phyloP scores from a whole-genome alignment of 2,113 vertebrate species.

The Grus americana region DNA sequence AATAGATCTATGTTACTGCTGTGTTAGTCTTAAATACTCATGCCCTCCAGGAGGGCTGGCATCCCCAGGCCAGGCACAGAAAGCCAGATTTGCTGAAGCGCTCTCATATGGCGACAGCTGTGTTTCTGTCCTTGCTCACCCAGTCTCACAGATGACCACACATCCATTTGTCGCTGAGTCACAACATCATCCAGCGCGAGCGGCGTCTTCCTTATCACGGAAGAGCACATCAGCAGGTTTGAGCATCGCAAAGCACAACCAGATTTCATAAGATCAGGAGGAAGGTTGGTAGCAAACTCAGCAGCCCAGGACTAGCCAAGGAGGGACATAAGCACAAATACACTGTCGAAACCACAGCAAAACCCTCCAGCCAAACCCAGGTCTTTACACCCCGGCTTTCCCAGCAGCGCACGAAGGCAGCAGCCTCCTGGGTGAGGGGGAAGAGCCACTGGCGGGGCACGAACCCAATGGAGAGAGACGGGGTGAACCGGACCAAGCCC shows the following conservation, averaged over 20 bases:
- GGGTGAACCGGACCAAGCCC: fast-evolving
- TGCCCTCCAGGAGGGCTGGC: background rate
- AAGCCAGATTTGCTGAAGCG: background rate
- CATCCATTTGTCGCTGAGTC: background rate
- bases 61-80: background rate
- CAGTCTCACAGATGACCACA: fast-evolving
- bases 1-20: background rate
- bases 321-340: background rate
- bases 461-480: background rate
- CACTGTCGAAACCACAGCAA: background rate
- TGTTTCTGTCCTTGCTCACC: background rate
- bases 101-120: background rate
- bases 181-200: background rate
- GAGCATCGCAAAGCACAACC: background rate
- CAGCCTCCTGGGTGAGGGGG: background rate
- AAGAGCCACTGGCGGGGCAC: background rate
- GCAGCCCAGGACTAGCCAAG: background rate
- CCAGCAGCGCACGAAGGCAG: background rate
- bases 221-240: background rate
- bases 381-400: background rate
- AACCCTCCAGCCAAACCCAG: background rate
- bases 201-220: fast-evolving
- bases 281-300: background rate
- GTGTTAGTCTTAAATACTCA: background rate
- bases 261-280: background rate